Conservation (phyloP, 2,888 invertebrate species). For the Apotomis capreana region DNA sequence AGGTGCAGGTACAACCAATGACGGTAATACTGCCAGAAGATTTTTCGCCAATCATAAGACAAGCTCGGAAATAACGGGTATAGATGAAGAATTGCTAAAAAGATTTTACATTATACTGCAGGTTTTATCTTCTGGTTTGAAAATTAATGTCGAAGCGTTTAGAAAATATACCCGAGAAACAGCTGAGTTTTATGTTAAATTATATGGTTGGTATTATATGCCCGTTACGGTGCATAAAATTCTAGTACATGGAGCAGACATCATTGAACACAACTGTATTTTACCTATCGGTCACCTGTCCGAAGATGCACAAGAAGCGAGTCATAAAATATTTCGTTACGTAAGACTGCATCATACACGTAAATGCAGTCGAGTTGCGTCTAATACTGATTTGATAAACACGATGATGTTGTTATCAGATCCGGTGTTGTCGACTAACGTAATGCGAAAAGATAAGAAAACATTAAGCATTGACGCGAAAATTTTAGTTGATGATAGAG, state of each 20-base stretch:
- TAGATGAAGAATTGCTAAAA: neutral
- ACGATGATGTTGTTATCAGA: slow-evolving; percentile 10
- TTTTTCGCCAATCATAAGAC: neutral
- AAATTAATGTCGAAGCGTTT: neutral
- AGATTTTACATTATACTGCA: neutral
- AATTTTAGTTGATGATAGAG: neutral
- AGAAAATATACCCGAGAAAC: neutral
- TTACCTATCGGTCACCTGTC: neutral
- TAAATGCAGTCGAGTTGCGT: neutral
- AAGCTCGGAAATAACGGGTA: neutral
- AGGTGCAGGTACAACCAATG: neutral
- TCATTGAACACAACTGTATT: neutral
- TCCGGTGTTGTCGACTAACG: neutral
- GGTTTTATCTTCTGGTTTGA: neutral
- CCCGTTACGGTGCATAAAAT: neutral
- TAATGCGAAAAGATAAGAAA: neutral
- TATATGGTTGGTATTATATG: neutral
- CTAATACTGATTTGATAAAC: slow-evolving; percentile 8
- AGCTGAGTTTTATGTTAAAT: neutral
- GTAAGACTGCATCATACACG: slow-evolving; percentile 3
- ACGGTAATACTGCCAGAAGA: neutral
- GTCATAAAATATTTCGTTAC: neutral
- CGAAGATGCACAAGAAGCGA: neutral
- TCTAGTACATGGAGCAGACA: neutral
- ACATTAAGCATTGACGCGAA: slow-evolving; percentile 4